A percentile compares a stretch with the other conserved stretches of the same genome.
Conservation (phyloP, 1,140 invertebrate genomes). For the Drosophila mojavensis region DNA sequence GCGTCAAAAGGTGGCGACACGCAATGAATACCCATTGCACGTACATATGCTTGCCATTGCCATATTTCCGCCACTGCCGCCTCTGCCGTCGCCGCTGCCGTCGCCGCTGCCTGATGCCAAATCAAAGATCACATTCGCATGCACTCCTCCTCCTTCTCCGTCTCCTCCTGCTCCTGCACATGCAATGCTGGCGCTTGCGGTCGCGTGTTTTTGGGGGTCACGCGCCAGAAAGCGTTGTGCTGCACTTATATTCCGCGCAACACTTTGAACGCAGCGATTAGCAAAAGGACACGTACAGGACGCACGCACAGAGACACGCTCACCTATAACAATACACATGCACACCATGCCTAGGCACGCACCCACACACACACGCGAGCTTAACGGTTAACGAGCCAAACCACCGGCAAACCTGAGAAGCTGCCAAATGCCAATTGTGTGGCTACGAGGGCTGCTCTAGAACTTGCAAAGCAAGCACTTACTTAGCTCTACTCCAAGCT, state of each 20-base stretch:
- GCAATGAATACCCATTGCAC: not conserved
- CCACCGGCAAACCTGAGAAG: constrained; percentile 41
- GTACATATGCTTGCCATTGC: constrained; percentile 45
- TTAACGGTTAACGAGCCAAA: constrained; percentile 62
- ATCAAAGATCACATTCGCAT: not conserved
- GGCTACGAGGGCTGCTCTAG: not conserved
- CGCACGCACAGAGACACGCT: constrained; percentile 24
- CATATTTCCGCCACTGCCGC: not conserved
- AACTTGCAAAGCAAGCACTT: too few species aligned
- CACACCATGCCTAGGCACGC: constrained; percentile 11
- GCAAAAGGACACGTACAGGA: constrained; percentile 69
- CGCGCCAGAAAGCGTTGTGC: constrained; percentile 49
- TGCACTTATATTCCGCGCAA: constrained; percentile 50
- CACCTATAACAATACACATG: not conserved
- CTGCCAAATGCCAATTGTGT: constrained; percentile 11
- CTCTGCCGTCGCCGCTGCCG: too few species aligned
- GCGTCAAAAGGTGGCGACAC: not conserved
- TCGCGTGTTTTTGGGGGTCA: constrained; percentile 47
- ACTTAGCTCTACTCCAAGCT: too few species aligned
- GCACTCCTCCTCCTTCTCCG: not conserved
- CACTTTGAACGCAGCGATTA: constrained; percentile 66
- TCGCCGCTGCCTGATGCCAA: too few species aligned
- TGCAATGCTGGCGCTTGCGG: not conserved
- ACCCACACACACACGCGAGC: constrained; percentile 25
- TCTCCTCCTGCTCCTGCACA: too few species aligned